Conservation (phyloP, 2,113 vertebrate species). For the Poeciliopsis prolifica region DNA sequence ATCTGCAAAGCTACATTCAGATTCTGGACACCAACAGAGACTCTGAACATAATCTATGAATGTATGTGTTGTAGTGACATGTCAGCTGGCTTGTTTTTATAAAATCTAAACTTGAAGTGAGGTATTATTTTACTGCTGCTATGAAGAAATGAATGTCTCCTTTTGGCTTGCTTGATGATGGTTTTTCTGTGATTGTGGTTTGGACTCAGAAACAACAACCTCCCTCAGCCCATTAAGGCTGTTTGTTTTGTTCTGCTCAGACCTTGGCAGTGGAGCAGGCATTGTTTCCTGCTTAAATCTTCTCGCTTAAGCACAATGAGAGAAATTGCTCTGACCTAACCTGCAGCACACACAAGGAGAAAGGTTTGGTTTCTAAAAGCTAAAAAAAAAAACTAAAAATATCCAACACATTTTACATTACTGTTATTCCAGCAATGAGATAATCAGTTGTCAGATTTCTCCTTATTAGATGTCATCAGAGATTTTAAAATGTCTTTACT, state of each 20-base stretch:
- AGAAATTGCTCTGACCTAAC: slow-evolving; percentile 22
- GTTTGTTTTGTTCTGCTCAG: slow-evolving; percentile 60
- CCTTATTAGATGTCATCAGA: background rate
- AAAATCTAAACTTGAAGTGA: slow-evolving; percentile 13
- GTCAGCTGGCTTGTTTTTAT: slow-evolving; percentile 1
- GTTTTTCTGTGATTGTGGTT: slow-evolving; percentile 51
- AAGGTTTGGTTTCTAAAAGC: background rate
- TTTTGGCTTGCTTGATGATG: slow-evolving; percentile 9
- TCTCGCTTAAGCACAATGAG: slow-evolving; percentile 31
- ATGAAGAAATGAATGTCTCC: background rate
- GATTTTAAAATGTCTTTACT: background rate
- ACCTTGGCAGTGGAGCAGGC: slow-evolving; percentile 39
- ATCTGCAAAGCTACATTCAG: slow-evolving; percentile 12
- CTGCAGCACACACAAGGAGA: background rate
- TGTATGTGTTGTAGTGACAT: background rate
- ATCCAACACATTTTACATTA: no score
- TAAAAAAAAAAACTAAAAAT: no score
- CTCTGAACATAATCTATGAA: no score
- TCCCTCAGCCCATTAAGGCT: slow-evolving; percentile 34
- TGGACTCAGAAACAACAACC: slow-evolving; percentile 33
- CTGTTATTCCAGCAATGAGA: background rate
- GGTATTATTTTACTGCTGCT: slow-evolving; percentile 2
- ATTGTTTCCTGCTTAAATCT: slow-evolving; percentile 58
- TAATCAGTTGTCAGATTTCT: background rate
- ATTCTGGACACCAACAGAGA: background rate